phyloP scores from a whole-genome alignment of 2,113 vertebrate species.

The Proterorhinus semilunaris region DNA sequence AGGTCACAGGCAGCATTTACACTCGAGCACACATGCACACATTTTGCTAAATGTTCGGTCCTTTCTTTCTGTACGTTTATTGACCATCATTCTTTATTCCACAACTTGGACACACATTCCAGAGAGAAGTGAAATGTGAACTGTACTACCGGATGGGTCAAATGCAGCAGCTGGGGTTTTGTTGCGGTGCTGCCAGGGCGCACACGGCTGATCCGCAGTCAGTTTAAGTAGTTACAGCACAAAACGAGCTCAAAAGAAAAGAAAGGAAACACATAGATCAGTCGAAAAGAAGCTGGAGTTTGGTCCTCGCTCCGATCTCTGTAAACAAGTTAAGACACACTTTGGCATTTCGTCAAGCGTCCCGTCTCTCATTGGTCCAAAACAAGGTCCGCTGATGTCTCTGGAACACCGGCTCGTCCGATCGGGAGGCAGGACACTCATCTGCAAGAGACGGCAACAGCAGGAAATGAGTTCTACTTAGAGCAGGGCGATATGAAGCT shows the following conservation, averaged over 20 bases:
- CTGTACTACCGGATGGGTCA: too few species aligned
- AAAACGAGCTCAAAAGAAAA: background rate
- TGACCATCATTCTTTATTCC: too few species aligned
- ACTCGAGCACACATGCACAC: too few species aligned
- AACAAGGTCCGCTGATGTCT: background rate
- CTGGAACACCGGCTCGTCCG: background rate
- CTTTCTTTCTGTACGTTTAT: too few species aligned
- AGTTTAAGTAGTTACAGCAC: constrained; percentile 4
- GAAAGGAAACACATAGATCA: background rate
- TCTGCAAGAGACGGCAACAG: background rate
- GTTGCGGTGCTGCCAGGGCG: background rate
- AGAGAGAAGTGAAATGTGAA: too few species aligned
- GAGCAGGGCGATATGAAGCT: too few species aligned
- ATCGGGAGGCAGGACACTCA: background rate
- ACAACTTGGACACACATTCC: too few species aligned
- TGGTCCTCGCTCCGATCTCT: background rate
- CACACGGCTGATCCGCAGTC: background rate
- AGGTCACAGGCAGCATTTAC: too few species aligned
- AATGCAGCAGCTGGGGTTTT: too few species aligned
- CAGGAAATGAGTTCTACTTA: background rate
- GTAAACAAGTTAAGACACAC: constrained; percentile 3
- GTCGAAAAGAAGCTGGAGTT: background rate
- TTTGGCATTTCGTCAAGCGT: background rate
- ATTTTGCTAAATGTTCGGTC: too few species aligned
- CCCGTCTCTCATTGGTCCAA: background rate